Percentiles rank a stretch among this genome's conserved stretches.
These are phyloP conservation scores for Thysanoteuthis rhombus DNA, from an alignment of 2,888 invertebrate genomes.

Conservation along the genomic window DNA sequence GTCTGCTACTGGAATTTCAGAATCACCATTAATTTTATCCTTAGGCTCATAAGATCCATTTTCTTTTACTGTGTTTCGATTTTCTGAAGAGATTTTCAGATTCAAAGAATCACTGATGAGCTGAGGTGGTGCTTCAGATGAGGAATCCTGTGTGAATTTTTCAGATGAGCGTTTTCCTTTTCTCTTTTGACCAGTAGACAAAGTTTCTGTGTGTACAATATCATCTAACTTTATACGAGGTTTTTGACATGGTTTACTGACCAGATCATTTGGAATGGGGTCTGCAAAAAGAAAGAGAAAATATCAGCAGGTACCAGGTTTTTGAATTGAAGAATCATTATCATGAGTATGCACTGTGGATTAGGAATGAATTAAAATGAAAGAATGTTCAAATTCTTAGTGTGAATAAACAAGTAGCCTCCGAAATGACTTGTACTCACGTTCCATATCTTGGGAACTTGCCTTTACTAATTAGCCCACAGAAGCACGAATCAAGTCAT, in stretches of 20 bases:
- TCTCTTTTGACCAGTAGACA: neutral
- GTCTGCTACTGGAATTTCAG: neutral
- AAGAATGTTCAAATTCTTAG: no score
- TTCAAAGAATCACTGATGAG: neutral
- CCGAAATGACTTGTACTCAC: no score
- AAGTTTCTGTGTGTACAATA: neutral
- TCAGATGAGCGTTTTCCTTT: neutral
- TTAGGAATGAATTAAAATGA: no score
- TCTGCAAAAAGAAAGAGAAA: neutral
- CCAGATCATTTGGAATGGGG: neutral
- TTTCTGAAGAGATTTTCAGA: neutral
- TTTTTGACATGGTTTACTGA: neutral
- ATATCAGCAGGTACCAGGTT: no score
- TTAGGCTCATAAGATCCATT: neutral
- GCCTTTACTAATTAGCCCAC: no score
- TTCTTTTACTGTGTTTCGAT: neutral
- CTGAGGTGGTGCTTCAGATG: neutral
- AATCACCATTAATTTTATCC: neutral
- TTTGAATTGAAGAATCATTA: no score
- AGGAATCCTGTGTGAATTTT: neutral
- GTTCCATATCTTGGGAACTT: no score
- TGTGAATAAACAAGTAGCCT: no score
- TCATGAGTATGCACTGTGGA: no score
- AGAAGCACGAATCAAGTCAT: no score
- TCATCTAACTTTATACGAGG: neutral